Conservation (phyloP, 2,888 invertebrate genomes). For the Melanophora roralis region DNA sequence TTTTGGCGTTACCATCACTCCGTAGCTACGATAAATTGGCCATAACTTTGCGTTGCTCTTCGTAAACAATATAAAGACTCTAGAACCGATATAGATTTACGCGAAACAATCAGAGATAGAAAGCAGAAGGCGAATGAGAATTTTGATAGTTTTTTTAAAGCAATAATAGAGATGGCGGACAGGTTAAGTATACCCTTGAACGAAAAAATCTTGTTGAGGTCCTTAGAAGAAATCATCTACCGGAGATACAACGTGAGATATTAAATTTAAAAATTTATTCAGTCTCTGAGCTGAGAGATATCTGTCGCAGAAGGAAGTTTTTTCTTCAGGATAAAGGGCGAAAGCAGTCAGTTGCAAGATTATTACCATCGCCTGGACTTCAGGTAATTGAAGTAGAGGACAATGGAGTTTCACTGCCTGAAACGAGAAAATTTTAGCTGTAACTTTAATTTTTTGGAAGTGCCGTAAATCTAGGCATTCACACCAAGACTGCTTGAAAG, state of each 20-base stretch:
- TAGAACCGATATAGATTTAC: neutral
- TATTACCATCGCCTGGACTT: too few relatives aligned
- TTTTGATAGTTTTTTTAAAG: slow-evolving; percentile 36
- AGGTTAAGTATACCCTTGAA: neutral
- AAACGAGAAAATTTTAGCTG: too few relatives aligned
- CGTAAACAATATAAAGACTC: slow-evolving; percentile 18
- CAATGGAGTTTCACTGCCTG: too few relatives aligned
- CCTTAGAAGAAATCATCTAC: slow-evolving; percentile 21
- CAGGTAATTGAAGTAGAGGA: too few relatives aligned
- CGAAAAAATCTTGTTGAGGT: slow-evolving; percentile 23
- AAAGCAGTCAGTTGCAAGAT: too few relatives aligned
- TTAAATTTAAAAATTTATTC: neutral
- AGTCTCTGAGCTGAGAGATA: neutral
- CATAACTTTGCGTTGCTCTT: slow-evolving; percentile 2
- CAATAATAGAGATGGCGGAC: slow-evolving; percentile 6
- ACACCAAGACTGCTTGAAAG: too few relatives aligned
- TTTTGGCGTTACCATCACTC: neutral
- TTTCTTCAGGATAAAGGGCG: slow-evolving; percentile 7
- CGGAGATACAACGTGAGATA: slow-evolving; percentile 32
- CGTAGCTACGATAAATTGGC: neutral
- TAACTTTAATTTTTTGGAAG: too few relatives aligned
- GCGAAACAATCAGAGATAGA: neutral
- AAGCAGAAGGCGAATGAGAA: slow-evolving; percentile 11
- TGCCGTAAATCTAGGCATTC: too few relatives aligned
- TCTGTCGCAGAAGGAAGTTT: slow-evolving; percentile 16